A percentile compares a stretch with the other conserved stretches of the same genome.
phyloP scores from a whole-genome alignment of 1,140 invertebrate species.

The Cotesia vestalis region DNA sequence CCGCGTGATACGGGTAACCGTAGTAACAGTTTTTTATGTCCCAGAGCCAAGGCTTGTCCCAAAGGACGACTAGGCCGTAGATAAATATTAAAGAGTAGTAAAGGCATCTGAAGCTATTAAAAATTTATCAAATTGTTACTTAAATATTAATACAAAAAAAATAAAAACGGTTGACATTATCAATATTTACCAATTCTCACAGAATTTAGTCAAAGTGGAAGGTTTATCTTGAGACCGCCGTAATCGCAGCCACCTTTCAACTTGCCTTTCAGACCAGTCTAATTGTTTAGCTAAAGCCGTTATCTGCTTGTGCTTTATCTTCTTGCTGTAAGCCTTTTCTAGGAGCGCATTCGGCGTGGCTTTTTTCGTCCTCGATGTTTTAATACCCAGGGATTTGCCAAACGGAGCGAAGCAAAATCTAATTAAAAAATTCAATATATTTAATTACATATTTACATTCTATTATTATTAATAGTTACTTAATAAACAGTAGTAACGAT shows the following conservation, averaged over 20 bases:
- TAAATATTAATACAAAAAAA: not conserved
- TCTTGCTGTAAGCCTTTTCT: slow-evolving; percentile 77
- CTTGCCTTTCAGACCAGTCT: slow-evolving; percentile 86
- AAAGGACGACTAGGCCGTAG: slow-evolving; percentile 84
- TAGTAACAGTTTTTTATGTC: slow-evolving; percentile 92
- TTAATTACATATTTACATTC: not conserved
- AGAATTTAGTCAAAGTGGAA: slow-evolving; percentile 90
- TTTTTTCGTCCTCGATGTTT: slow-evolving; percentile 78
- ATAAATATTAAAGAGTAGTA: slow-evolving; percentile 88
- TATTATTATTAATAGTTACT: not conserved
- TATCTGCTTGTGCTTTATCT: slow-evolving; percentile 81
- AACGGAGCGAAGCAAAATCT: slow-evolving; percentile 80
- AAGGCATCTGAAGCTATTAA: slow-evolving; percentile 82
- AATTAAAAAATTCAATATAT: slow-evolving; percentile 48
- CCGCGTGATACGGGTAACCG: slow-evolving; percentile 75
- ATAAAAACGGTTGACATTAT: not conserved
- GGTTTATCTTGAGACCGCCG: slow-evolving; percentile 85
- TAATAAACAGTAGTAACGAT: no score
- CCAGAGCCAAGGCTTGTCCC: slow-evolving; percentile 95
- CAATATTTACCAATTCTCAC: slow-evolving; percentile 75
- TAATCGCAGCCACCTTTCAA: slow-evolving; percentile 89
- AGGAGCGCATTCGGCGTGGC: slow-evolving; percentile 74
- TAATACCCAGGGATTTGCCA: slow-evolving; percentile 80
- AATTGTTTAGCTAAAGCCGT: slow-evolving; percentile 81
- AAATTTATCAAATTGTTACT: slow-evolving; percentile 30